phyloP scores from a whole-genome alignment of 2,888 invertebrate genomes.

The Pseudoips prasinana region DNA sequence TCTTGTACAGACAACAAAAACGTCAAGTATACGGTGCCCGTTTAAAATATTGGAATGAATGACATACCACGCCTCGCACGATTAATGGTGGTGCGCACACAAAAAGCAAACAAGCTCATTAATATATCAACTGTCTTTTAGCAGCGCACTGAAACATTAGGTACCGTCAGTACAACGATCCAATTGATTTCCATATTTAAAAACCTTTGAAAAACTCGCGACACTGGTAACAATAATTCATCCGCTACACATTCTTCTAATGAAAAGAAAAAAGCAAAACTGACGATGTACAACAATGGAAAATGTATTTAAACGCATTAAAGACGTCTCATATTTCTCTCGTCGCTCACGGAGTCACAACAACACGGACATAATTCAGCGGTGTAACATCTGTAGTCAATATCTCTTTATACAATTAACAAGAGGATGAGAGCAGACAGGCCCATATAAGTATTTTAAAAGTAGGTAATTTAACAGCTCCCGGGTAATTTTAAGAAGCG shows the following conservation, averaged over 20 bases:
- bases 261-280: slow-evolving; percentile 24
- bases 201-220: slow-evolving; percentile 29
- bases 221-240: slow-evolving; percentile 52
- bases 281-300: slow-evolving; percentile 49
- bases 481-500: slow-evolving; percentile 39
- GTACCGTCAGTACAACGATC: slow-evolving; percentile 56
- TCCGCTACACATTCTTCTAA: slow-evolving; percentile 38
- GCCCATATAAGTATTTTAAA: slow-evolving; percentile 68
- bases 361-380: slow-evolving; percentile 65
- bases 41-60: slow-evolving; percentile 82
- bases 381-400: slow-evolving; percentile 73
- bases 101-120: slow-evolving; percentile 79
- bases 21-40: slow-evolving; percentile 64
- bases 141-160: slow-evolving; percentile 55
- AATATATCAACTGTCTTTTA: slow-evolving; percentile 82
- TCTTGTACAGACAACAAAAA: slow-evolving; percentile 74
- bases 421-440: slow-evolving; percentile 64
- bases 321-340: slow-evolving; percentile 72
- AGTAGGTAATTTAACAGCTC: slow-evolving; percentile 63
- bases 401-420: slow-evolving; percentile 78
- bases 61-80: slow-evolving; percentile 79
- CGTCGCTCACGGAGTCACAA: slow-evolving; percentile 55
- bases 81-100: slow-evolving; percentile 74
- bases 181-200: slow-evolving; percentile 34
- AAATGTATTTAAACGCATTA: slow-evolving; percentile 51